Conservation (phyloP, 2,888 invertebrate species). For the Entomobrya multifasciata region DNA sequence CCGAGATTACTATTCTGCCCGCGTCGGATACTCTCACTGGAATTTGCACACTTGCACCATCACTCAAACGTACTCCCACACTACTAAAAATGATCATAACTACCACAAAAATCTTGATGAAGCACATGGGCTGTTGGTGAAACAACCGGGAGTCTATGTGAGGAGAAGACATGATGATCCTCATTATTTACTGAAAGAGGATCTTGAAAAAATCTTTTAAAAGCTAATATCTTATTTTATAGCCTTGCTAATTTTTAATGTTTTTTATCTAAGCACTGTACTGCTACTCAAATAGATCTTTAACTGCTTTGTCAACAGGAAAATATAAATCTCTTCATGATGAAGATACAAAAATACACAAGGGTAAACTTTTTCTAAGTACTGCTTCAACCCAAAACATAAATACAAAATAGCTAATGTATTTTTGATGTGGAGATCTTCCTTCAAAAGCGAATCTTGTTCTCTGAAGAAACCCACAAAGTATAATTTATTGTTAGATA, state of each 20-base stretch:
- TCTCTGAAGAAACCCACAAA: not conserved
- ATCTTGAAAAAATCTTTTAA: not conserved
- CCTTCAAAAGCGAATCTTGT: not conserved
- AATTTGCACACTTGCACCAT: conserved; percentile 43
- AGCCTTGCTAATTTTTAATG: not conserved
- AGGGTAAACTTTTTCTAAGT: too few relatives aligned
- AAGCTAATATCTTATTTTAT: too few relatives aligned
- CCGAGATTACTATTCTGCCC: not conserved
- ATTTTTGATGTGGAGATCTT: not conserved
- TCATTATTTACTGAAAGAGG: not conserved
- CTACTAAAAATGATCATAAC: not conserved
- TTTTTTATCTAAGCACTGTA: not conserved
- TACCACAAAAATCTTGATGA: not conserved
- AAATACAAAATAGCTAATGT: too few relatives aligned
- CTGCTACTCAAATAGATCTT: not conserved
- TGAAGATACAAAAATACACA: too few relatives aligned
- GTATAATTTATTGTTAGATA: not conserved
- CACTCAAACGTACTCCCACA: not conserved
- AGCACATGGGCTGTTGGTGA: not conserved
- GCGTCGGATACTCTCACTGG: not conserved
- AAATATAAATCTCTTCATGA: not conserved
- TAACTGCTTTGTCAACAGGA: not conserved
- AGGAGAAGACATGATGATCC: not conserved
- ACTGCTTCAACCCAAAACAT: too few relatives aligned
- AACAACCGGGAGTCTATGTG: not conserved